Evolutionary conservation across 2,888 invertebrate species (phyloP).

Genomic region (Harpalus rufipes): DNA sequence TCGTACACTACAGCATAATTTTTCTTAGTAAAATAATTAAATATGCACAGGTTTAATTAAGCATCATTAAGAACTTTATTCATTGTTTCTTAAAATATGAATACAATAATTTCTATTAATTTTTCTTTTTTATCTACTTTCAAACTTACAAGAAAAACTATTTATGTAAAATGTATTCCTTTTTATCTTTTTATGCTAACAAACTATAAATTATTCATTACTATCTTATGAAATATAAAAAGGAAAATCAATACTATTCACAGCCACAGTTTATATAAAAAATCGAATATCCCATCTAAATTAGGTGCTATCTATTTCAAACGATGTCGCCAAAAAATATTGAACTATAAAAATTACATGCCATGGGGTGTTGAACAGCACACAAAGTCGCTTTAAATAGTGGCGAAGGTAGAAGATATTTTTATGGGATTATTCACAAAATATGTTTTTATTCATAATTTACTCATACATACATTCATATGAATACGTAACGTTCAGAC

Average conservation of each 20-base stretch:
- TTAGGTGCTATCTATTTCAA: not conserved
- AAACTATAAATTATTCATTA: constrained; percentile 30
- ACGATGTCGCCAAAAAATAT: constrained; percentile 21
- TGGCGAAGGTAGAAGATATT: not conserved
- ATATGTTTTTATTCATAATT: not conserved
- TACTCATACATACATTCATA: not conserved
- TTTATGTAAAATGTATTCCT: not conserved
- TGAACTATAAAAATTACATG: constrained; percentile 37
- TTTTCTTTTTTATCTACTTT: too few relatives aligned
- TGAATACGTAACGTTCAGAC: not conserved
- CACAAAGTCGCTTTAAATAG: constrained; percentile 4
- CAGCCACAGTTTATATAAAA: constrained; percentile 19
- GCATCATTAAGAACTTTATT: too few relatives aligned
- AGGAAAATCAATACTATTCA: constrained; percentile 10
- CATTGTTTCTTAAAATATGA: too few relatives aligned
- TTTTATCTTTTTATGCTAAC: constrained; percentile 15
- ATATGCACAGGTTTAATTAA: too few relatives aligned
- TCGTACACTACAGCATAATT: too few relatives aligned
- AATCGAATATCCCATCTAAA: not conserved
- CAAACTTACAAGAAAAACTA: too few relatives aligned
- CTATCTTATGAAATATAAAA: constrained; percentile 24
- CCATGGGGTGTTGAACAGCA: constrained; percentile 28
- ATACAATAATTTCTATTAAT: too few relatives aligned
- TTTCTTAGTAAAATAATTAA: too few relatives aligned
- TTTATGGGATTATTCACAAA: not conserved